Conservation (phyloP, 1,140 invertebrate genomes). For the Drosophila cardini region DNA sequence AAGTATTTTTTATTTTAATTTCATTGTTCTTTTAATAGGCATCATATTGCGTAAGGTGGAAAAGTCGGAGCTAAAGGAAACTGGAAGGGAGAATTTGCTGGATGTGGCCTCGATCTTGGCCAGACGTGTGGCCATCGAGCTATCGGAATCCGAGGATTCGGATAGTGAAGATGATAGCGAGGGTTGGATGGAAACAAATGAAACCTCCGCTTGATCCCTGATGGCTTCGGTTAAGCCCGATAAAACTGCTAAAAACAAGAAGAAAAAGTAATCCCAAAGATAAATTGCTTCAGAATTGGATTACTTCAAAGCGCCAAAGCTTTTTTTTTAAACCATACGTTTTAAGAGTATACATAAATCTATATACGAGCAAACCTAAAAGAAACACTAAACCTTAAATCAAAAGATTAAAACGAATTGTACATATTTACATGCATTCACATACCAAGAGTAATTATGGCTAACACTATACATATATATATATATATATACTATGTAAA, state of each 20-base stretch:
- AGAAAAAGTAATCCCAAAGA: constrained; percentile 83
- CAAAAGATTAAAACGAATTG: constrained; percentile 57
- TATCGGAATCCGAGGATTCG: constrained; percentile 96
- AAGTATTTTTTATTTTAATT: constrained; percentile 10
- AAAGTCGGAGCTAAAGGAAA: constrained; percentile 93
- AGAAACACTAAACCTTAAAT: constrained; percentile 60
- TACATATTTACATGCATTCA: constrained; percentile 59
- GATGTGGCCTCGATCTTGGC: constrained; percentile 98
- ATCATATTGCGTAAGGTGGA: constrained; percentile 97
- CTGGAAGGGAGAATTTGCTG: constrained; percentile 90
- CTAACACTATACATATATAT: constrained; percentile 15
- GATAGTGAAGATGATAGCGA: constrained; percentile 86
- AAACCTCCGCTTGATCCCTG: constrained; percentile 86
- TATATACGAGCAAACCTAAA: constrained; percentile 50
- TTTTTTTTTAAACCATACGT: constrained; percentile 64
- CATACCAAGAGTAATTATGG: constrained; percentile 48
- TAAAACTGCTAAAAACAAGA: constrained; percentile 76
- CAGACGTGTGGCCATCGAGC: constrained; percentile 96
- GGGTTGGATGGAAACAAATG: constrained; percentile 86
- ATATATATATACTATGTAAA: constrained; percentile 19
- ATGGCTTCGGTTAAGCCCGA: constrained; percentile 70
- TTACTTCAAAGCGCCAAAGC: constrained; percentile 77
- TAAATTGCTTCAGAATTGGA: constrained; percentile 66
- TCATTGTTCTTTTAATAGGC: constrained; percentile 85
- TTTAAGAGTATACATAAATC: constrained; percentile 49